Base-by-base conservation (phyloP, 2,797 vertebrate species). In the Peromyscus eremicus region DNA sequence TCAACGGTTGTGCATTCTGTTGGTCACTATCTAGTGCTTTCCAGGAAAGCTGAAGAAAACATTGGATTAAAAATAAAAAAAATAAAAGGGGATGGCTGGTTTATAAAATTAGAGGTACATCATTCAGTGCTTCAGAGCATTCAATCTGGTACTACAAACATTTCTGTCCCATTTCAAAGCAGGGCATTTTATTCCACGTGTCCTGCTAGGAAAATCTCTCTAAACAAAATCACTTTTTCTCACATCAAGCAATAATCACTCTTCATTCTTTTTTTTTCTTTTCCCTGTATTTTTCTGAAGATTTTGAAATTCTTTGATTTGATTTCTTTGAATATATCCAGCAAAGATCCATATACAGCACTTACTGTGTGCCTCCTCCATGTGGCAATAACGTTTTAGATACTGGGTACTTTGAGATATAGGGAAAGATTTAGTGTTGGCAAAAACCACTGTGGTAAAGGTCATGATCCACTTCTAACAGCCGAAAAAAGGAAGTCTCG, bases 11-110 rank as follows among this genome's bases (percentile, higher is more conserved):
- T 32, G 23, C 40, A 46, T 88, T 84, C 87, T 75, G 49, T 29
- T 91, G 40, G 27, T 49, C 12, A 60, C 16, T 40, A 89, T 46
- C 76, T 14, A 6, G 57, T 90, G 29, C 52, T 73, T 96, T 96
- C 76, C 71, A 88, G 80, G 84, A 86, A 97, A 89, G 80, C 64
- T 75, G 27, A 89, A 80, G 75, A 93, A 70, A 89, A 92, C 16
- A 79, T 8, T 68, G 62, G 85, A 43, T 76, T 83, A 49, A 75
- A 68, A 70, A 68, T 34, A 17, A 25, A 46, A 32, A 66, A 81
- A 16, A 79, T 92, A 64, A 75, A 19, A 92, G n/a, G 40, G 10
- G 29, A 84, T 11, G 5, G 64, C 32, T 81, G n/a, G n/a, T 87
- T 87, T 81, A 37, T 91, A 57, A 91, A 94, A 95, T 34, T 95